phyloP scores from a whole-genome alignment of 2,888 invertebrate species.

The Agriotes lineatus region DNA sequence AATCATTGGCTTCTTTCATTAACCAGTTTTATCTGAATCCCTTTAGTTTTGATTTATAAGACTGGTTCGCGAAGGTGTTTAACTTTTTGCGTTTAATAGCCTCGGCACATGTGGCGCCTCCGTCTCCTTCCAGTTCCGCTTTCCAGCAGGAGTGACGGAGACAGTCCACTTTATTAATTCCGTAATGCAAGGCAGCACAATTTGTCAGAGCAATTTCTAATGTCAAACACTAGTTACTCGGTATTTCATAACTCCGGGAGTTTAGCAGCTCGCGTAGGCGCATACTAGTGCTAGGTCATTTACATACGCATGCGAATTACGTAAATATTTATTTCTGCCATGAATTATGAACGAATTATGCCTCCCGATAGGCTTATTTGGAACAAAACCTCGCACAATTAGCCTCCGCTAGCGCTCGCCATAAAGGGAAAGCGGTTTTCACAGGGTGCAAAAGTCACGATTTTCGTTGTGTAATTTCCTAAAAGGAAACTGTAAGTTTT shows the following conservation, averaged over 20 bases:
- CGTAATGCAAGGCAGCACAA: conserved; percentile 7
- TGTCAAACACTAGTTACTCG: conserved; percentile 19
- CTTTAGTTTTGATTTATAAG: conserved; percentile 18
- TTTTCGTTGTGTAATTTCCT: too few relatives aligned
- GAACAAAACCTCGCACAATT: conserved; percentile 22
- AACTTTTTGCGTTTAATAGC: conserved; percentile 2
- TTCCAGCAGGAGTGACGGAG: background rate
- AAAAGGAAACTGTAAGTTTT: too few relatives aligned
- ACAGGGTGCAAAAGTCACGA: too few relatives aligned
- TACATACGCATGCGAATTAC: conserved; percentile 30
- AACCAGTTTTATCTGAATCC: conserved; percentile 13
- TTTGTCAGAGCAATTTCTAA: conserved; percentile 37
- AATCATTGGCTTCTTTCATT: background rate
- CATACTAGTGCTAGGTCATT: conserved; percentile 7
- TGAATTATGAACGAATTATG: conserved; percentile 23
- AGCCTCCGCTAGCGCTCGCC: conserved; percentile 5
- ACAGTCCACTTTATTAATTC: conserved; percentile 4
- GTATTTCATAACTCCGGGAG: conserved; percentile 15
- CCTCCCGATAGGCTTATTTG: conserved; percentile 24
- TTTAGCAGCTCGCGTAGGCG: background rate
- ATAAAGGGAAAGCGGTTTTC: background rate
- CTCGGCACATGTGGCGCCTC: background rate
- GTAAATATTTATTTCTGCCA: conserved; percentile 28
- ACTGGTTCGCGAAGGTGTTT: conserved; percentile 18
- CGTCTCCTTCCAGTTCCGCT: too few relatives aligned